A percentile compares a stretch with the other conserved stretches of the same genome.
phyloP scores from a whole-genome alignment of 92 coral and sea anemone species.

The Paramuricea clavata region DNA sequence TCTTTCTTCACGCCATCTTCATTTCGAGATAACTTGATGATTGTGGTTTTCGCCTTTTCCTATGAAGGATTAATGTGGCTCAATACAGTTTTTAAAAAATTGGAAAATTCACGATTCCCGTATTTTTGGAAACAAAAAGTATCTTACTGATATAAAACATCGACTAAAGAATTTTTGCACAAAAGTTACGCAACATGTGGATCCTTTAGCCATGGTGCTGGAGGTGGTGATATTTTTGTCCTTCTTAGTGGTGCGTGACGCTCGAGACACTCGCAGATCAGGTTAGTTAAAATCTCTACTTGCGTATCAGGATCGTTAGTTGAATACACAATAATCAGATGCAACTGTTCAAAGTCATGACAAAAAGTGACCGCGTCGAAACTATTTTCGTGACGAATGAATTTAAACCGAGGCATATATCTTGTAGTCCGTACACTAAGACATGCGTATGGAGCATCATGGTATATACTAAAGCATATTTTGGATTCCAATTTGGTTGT shows the following conservation, averaged over 20 bases:
- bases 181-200: too few relatives aligned
- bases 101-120: too few relatives aligned
- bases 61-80: background rate
- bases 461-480: too few relatives aligned
- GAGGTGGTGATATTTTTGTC: too few relatives aligned
- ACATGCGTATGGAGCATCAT: slow-evolving; percentile 44
- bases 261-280: too few relatives aligned
- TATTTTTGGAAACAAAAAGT: background rate
- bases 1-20: slow-evolving; percentile 49
- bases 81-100: too few relatives aligned
- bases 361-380: slow-evolving; percentile 7
- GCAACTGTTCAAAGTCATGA: slow-evolving; percentile 4
- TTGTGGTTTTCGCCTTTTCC: slow-evolving; percentile 32
- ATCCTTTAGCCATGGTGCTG: too few relatives aligned
- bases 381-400: background rate
- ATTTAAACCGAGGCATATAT: background rate
- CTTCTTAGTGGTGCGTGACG: too few relatives aligned
- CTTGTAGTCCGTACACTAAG: slow-evolving; percentile 54
- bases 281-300: too few relatives aligned
- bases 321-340: slow-evolving; percentile 2
- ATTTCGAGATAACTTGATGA: slow-evolving; percentile 20
- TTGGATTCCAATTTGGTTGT: too few relatives aligned
- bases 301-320: slow-evolving; percentile 5
- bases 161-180: too few relatives aligned
- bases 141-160: background rate